phyloP scores from a whole-genome alignment of 2,113 vertebrate species.

The Lasiurus borealis region DNA sequence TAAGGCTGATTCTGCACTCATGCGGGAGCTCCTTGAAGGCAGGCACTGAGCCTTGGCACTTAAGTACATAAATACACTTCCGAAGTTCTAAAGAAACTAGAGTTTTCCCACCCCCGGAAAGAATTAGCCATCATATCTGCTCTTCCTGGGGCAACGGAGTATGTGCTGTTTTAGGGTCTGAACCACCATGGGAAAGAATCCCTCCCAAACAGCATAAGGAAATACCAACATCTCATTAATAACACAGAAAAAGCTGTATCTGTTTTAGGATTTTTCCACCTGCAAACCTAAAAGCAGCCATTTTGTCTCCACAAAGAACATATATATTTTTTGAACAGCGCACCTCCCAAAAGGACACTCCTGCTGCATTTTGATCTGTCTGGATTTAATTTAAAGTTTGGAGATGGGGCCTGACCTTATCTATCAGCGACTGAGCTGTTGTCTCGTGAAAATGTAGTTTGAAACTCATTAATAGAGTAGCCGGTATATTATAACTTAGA shows the following conservation, averaged over 20 bases:
- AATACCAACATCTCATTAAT: slow-evolving; percentile 65
- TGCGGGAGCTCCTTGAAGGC: neutral
- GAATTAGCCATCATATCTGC: slow-evolving; percentile 20
- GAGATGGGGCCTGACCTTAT: slow-evolving; percentile 71
- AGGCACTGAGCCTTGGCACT: neutral
- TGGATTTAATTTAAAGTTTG: slow-evolving; percentile 79
- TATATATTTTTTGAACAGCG: slow-evolving; percentile 53
- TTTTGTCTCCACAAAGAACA: slow-evolving; percentile 65
- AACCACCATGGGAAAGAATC: neutral
- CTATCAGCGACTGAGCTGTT: slow-evolving; percentile 55
- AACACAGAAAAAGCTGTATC: slow-evolving; percentile 55
- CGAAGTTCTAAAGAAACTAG: slow-evolving; percentile 31
- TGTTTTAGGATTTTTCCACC: slow-evolving; percentile 68
- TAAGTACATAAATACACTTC: slow-evolving; percentile 4
- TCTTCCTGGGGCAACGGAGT: slow-evolving; percentile 29
- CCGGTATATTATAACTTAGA: slow-evolving; percentile 79
- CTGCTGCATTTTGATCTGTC: slow-evolving; percentile 73
- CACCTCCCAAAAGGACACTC: slow-evolving; percentile 63
- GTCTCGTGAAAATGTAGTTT: slow-evolving; percentile 68
- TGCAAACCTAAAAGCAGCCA: slow-evolving; percentile 65
- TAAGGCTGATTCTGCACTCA: neutral
- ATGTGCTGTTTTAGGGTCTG: slow-evolving; percentile 26
- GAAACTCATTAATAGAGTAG: slow-evolving; percentile 82
- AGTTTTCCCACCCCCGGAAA: neutral
- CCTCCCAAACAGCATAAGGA: slow-evolving; percentile 57